These are phyloP conservation scores for Gasterosteus nipponicus DNA, from an alignment of 2,113 vertebrate species.

Conservation along the genomic window DNA sequence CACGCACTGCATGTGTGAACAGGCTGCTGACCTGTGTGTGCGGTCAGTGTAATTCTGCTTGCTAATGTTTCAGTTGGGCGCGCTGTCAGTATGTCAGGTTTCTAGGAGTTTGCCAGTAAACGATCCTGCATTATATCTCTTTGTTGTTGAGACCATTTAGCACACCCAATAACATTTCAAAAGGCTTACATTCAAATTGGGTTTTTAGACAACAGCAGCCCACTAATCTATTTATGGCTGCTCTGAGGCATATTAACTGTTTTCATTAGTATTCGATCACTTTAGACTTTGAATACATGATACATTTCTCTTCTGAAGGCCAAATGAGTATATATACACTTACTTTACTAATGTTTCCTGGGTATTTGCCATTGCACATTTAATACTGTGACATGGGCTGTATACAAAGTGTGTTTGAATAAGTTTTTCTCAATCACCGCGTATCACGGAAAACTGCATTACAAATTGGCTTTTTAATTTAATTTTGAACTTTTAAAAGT, in stretches of 20 bases:
- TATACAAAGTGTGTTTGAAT: background rate
- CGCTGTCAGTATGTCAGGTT: background rate
- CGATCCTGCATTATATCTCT: background rate
- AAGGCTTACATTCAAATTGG: background rate
- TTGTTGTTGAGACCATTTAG: background rate
- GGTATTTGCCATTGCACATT: background rate
- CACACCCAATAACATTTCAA: background rate
- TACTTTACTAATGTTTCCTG: background rate
- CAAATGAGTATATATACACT: background rate
- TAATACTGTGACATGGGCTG: background rate
- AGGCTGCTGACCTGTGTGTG: background rate
- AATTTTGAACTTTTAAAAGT: slow-evolving; percentile 39
- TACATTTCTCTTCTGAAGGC: background rate
- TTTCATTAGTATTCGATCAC: too few species aligned
- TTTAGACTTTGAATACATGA: too few species aligned
- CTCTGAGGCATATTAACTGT: background rate
- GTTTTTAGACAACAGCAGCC: background rate
- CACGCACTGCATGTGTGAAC: background rate
- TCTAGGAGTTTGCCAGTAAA: background rate
- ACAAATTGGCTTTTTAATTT: slow-evolving; percentile 37
- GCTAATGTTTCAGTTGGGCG: background rate
- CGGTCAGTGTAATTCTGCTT: background rate
- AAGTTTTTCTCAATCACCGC: slow-evolving; percentile 25
- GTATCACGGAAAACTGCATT: slow-evolving; percentile 27
- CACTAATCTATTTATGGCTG: background rate